phyloP scores from a whole-genome alignment of 1,140 invertebrate genomes.

The Polyergus mexicanus region DNA sequence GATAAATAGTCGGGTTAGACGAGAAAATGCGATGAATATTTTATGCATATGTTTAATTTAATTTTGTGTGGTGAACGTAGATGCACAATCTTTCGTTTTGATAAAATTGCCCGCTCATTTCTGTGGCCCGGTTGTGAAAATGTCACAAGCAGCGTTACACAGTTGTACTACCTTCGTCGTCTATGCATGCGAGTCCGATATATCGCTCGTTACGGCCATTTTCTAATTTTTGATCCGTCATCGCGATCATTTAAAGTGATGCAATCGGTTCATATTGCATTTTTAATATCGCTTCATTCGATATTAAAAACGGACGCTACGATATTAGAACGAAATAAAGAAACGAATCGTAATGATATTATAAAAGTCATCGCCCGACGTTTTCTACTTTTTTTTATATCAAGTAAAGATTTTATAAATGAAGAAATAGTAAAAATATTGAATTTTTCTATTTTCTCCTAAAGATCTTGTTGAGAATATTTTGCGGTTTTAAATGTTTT shows the following conservation, averaged over 20 bases:
- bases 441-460: no score
- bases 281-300: background rate
- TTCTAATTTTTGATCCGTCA: constrained; percentile 57
- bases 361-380: background rate
- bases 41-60: constrained; percentile 51
- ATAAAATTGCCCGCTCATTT: constrained; percentile 53
- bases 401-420: background rate
- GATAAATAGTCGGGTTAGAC: constrained; percentile 2
- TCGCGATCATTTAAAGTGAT: constrained; percentile 42
- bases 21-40: constrained; percentile 32
- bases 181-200: constrained; percentile 3
- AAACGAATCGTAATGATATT: background rate
- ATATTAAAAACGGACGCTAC: constrained; percentile 29
- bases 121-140: constrained; percentile 20
- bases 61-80: constrained; percentile 35
- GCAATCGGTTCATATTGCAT: background rate
- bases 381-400: constrained; percentile 33
- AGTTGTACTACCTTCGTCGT: constrained; percentile 30
- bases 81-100: constrained; percentile 44
- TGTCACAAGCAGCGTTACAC: constrained; percentile 40
- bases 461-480: background rate
- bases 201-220: constrained; percentile 39
- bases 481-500: background rate
- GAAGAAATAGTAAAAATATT: background rate
- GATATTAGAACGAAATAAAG: background rate